phyloP scores from a whole-genome alignment of 1,140 invertebrate genomes.

The Lethocerus indicus region DNA sequence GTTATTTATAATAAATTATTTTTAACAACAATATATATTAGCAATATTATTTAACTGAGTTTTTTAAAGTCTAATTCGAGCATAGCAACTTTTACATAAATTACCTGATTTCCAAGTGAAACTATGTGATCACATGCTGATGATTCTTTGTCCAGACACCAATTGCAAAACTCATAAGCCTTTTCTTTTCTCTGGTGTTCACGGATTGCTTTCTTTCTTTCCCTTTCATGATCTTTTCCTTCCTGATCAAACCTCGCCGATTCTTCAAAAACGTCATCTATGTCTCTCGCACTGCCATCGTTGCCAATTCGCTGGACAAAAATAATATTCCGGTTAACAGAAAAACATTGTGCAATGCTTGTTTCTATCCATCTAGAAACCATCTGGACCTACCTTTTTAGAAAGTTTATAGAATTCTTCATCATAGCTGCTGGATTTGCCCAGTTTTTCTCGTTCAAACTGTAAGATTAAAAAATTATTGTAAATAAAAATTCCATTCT shows the following conservation, averaged over 20 bases:
- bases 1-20: not conserved
- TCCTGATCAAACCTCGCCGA: slow-evolving; percentile 43
- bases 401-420: not conserved
- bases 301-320: not conserved
- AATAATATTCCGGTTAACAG: not conserved
- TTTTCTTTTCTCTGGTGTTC: slow-evolving; percentile 49
- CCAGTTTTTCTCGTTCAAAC: too few species aligned
- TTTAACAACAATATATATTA: not conserved
- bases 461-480: too few species aligned
- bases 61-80: not conserved
- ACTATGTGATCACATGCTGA: slow-evolving; percentile 80
- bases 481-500: too few species aligned
- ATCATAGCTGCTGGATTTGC: too few species aligned
- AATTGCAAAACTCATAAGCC: slow-evolving; percentile 59
- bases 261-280: slow-evolving; percentile 77
- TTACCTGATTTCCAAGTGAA: slow-evolving; percentile 54
- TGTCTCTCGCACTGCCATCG: too few species aligned
- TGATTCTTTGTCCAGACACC: slow-evolving; percentile 63
- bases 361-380: slow-evolving; percentile 9
- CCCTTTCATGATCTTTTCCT: slow-evolving; percentile 40
- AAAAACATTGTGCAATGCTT: slow-evolving; percentile 10
- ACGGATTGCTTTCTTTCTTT: slow-evolving; percentile 48
- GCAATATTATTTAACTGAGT: not conserved
- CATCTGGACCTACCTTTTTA: not conserved
- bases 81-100: too few species aligned